phyloP scores from a whole-genome alignment of 2,113 vertebrate species.

The Psephotus haematonotus region DNA sequence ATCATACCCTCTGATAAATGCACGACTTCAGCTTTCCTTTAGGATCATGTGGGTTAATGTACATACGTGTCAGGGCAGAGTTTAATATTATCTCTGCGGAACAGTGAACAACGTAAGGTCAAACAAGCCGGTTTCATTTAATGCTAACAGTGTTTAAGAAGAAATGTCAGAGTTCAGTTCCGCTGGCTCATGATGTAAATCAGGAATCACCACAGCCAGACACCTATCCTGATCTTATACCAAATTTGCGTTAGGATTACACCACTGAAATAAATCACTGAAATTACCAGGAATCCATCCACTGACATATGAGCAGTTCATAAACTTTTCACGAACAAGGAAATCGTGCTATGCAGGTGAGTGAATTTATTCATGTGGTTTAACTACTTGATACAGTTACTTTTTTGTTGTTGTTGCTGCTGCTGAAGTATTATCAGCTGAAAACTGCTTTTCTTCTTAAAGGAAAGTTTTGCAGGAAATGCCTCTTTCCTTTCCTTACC shows the following conservation, averaged over 20 bases:
- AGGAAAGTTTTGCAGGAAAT: background rate
- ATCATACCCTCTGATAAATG: background rate
- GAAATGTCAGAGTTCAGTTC: constrained; percentile 51
- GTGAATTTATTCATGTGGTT: background rate
- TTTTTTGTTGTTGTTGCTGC: background rate
- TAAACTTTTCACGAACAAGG: background rate
- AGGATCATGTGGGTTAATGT: constrained; percentile 23
- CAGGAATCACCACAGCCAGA: background rate
- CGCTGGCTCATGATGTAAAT: background rate
- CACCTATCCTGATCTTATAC: constrained; percentile 12
- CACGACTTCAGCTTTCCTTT: background rate
- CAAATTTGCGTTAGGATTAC: background rate
- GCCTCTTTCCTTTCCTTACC: fast-evolving
- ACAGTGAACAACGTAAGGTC: background rate
- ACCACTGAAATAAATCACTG: constrained; percentile 21
- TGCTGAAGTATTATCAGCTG: background rate
- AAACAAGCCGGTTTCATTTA: background rate
- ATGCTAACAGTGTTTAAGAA: background rate
- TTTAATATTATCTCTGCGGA: background rate
- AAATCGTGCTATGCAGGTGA: constrained; percentile 28
- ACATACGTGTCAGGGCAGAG: background rate
- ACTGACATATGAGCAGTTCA: background rate
- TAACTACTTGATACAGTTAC: background rate
- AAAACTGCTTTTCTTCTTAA: background rate
- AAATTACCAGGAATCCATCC: background rate